phyloP scores from a whole-genome alignment of 2,797 vertebrate species.

The Lacerta viridis region DNA sequence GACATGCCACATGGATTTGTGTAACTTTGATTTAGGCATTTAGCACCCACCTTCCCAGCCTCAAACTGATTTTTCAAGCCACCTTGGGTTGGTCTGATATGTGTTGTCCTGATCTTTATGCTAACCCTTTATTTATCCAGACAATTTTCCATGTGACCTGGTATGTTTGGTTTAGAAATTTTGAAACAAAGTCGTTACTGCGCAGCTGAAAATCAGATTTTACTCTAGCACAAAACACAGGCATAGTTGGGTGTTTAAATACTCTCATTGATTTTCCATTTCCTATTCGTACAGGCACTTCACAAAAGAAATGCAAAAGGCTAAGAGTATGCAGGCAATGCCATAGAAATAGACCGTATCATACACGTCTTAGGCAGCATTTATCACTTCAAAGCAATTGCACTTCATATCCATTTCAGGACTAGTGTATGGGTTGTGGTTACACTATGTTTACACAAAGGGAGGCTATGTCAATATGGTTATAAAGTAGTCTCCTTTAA shows the following conservation, averaged over 20 bases:
- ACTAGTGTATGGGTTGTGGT: not conserved
- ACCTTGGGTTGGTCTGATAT: not conserved
- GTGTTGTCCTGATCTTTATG: not conserved
- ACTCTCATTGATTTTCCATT: not conserved
- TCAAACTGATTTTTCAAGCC: not conserved
- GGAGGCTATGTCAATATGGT: not conserved
- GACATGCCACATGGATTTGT: too few species aligned
- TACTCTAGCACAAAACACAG: not conserved
- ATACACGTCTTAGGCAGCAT: not conserved
- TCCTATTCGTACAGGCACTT: not conserved
- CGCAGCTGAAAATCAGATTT: not conserved
- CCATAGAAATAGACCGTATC: not conserved
- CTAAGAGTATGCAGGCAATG: not conserved
- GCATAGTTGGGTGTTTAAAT: not conserved
- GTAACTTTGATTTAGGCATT: not conserved
- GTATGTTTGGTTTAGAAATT: not conserved
- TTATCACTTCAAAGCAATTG: not conserved
- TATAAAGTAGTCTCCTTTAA: not conserved
- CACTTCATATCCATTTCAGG: not conserved
- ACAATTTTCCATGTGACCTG: not conserved
- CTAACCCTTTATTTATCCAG: not conserved
- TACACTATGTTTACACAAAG: not conserved
- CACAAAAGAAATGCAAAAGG: not conserved
- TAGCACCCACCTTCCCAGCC: not conserved
- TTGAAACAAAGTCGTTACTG: not conserved